Evolutionary conservation across 1,140 invertebrate genomes (phyloP).

Genomic region (Aphis gossypii): DNA sequence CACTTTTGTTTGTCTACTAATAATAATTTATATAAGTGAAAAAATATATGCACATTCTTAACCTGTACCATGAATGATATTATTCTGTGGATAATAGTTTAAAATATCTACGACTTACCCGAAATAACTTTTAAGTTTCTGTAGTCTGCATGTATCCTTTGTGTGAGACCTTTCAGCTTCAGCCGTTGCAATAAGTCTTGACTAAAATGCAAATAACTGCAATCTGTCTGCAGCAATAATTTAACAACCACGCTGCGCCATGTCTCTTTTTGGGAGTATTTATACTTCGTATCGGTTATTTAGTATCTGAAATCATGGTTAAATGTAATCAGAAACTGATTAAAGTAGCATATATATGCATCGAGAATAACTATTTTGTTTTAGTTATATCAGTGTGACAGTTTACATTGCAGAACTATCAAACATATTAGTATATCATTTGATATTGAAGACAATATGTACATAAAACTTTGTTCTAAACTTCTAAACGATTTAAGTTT

Average conservation of each 20-base stretch:
- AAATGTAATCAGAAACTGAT: not conserved
- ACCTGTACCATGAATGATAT: not conserved
- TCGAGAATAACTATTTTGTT: not conserved
- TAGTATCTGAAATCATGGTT: not conserved
- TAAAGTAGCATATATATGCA: not conserved
- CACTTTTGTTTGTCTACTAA: not conserved
- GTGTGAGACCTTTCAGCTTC: not conserved
- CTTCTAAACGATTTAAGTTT: not conserved
- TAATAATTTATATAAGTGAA: not conserved
- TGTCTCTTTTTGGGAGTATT: not conserved
- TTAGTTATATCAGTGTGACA: not conserved
- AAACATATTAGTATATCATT: not conserved
- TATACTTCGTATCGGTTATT: not conserved
- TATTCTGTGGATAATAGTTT: not conserved
- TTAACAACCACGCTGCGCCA: not conserved
- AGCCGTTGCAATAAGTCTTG: not conserved
- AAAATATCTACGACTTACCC: not conserved
- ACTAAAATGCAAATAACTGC: not conserved
- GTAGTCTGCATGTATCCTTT: not conserved
- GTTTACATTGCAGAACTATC: not conserved
- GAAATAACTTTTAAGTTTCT: not conserved
- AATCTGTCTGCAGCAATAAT: not conserved
- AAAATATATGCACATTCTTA: not conserved
- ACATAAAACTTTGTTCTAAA: not conserved
- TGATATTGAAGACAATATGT: not conserved